These are phyloP conservation scores for Dasyprocta punctata DNA, from an alignment of 2,113 vertebrate species.

Conservation along the genomic window DNA sequence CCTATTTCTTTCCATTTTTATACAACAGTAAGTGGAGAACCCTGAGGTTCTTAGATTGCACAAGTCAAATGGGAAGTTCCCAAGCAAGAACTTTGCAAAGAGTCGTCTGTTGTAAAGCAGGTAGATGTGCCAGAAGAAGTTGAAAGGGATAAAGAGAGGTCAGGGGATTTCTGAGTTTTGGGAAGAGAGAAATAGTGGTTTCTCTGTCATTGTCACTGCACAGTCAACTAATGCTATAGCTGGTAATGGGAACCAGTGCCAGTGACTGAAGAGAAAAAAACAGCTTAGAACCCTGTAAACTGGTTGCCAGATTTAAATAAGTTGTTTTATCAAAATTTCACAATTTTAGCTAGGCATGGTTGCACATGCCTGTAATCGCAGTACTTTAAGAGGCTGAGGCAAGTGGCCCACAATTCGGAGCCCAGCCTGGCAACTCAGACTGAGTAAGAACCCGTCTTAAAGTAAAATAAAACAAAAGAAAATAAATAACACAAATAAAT, in stretches of 20 bases:
- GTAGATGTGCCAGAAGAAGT: neutral
- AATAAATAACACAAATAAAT: neutral
- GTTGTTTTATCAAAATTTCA: neutral
- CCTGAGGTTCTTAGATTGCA: neutral
- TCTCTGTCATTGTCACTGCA: neutral
- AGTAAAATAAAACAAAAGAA: neutral
- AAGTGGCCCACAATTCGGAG: neutral
- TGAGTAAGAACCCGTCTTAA: neutral
- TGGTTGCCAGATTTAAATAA: conserved; percentile 1
- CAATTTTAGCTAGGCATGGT: neutral
- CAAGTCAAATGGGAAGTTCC: conserved; percentile 56
- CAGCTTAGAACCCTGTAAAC: neutral
- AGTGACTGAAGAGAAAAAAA: neutral
- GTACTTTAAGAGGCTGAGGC: neutral
- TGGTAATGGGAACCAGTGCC: neutral
- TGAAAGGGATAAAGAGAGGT: neutral
- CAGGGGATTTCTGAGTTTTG: conserved; percentile 17
- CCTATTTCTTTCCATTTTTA: neutral
- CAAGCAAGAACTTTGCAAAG: neutral
- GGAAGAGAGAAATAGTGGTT: neutral
- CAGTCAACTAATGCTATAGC: neutral
- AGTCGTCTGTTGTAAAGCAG: neutral
- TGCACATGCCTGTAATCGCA: neutral
- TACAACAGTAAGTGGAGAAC: neutral
- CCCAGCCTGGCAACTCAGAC: neutral